Conservation (phyloP, 2,888 invertebrate genomes). For the Cremastinae sp. region DNA sequence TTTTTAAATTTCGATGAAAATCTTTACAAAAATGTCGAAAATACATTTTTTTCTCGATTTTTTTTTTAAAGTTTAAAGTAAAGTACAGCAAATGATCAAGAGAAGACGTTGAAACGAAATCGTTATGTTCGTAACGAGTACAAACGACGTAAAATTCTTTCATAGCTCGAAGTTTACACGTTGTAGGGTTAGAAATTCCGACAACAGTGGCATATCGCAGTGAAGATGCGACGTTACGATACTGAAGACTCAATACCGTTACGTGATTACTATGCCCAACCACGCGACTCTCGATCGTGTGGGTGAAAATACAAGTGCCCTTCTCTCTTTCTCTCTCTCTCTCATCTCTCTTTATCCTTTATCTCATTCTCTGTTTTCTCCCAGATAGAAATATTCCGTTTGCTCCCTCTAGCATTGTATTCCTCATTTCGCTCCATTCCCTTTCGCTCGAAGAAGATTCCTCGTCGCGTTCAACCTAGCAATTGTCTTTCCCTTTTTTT, state of each 20-base stretch:
- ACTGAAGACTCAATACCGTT: conserved; percentile 73
- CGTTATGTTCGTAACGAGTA: conserved; percentile 15
- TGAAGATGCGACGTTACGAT: conserved; percentile 70
- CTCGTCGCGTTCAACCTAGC: conserved; percentile 25
- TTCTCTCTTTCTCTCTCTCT: conserved; percentile 55
- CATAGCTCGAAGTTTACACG: conserved; percentile 1
- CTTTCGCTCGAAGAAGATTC: conserved; percentile 29
- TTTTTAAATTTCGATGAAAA: no score
- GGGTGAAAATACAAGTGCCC: conserved; percentile 73
- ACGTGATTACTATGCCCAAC: conserved; percentile 75
- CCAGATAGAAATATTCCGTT: conserved; percentile 20
- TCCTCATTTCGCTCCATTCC: conserved; percentile 26
- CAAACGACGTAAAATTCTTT: conserved; percentile 4
- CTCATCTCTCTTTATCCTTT: conserved; percentile 51
- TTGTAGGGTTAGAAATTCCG: conserved; percentile 32
- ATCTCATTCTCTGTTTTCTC: conserved; percentile 38
- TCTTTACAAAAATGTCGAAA: no score
- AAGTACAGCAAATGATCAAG: no score
- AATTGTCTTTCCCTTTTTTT: not conserved
- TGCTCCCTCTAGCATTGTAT: not conserved
- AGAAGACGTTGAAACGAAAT: conserved; percentile 6
- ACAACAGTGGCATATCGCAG: conserved; percentile 43
- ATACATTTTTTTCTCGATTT: no score
- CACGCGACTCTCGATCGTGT: conserved; percentile 69
- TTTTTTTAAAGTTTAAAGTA: no score